These are phyloP conservation scores for Potamarius usumacintae DNA, from an alignment of 2,113 vertebrate genomes.

Conservation along the genomic window DNA sequence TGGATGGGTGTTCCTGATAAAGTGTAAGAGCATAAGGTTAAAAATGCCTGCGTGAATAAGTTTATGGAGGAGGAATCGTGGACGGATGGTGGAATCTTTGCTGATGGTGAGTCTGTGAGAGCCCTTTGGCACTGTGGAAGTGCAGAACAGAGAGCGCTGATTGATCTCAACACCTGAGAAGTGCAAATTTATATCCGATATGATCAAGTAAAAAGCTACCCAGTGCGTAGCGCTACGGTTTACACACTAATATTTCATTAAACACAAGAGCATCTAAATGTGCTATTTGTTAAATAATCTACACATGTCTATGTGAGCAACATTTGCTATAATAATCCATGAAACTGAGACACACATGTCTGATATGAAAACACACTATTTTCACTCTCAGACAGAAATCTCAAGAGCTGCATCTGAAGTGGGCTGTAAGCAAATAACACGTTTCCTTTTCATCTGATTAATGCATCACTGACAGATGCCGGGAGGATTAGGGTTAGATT, in stretches of 20 bases:
- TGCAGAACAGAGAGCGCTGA: slow-evolving; percentile 26
- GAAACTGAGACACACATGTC: neutral
- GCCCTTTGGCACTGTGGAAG: neutral
- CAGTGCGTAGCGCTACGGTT: neutral
- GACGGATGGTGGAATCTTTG: slow-evolving; percentile 10
- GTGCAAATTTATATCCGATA: slow-evolving; percentile 28
- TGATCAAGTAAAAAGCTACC: slow-evolving; percentile 14
- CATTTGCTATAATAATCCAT: neutral
- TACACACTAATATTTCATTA: neutral
- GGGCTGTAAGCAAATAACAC: slow-evolving; percentile 72
- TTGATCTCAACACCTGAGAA: slow-evolving; percentile 36
- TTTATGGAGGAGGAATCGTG: neutral
- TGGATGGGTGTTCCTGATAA: too few species aligned
- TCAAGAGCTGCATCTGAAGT: slow-evolving; percentile 57
- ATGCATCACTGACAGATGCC: slow-evolving; percentile 74
- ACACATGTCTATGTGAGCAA: neutral
- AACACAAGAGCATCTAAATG: neutral
- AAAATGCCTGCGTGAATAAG: neutral
- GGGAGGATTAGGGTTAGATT: slow-evolving; percentile 73
- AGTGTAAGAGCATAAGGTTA: neutral
- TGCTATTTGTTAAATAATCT: neutral
- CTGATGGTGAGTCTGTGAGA: slow-evolving; percentile 28
- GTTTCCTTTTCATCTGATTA: slow-evolving; percentile 75
- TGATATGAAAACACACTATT: neutral
- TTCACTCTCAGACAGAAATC: slow-evolving; percentile 52